Percentiles rank a stretch among this genome's conserved stretches.
Conservation (phyloP, 2,797 vertebrate genomes). For the Sebastes diploproa region DNA sequence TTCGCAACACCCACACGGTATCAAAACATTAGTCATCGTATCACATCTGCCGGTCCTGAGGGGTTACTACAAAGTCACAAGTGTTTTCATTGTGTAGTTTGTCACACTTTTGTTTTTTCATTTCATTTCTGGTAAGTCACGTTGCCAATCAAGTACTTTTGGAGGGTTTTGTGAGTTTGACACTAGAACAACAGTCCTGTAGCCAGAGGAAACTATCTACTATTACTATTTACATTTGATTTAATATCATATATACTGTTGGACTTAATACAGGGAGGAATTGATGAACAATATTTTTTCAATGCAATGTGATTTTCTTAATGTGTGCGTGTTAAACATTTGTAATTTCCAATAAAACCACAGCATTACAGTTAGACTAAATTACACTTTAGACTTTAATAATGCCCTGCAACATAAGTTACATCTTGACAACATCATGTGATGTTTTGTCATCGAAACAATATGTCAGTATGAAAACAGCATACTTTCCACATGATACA, state of each 20-base stretch:
- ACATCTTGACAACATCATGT: neutral
- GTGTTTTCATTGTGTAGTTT: constrained; percentile 3
- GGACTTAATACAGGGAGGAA: neutral
- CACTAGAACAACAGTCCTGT: neutral
- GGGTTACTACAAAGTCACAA: constrained; percentile 33
- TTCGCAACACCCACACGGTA: constrained; percentile 42
- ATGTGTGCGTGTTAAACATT: neutral
- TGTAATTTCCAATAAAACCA: neutral
- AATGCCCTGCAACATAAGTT: neutral
- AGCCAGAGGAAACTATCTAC: neutral
- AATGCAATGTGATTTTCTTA: neutral
- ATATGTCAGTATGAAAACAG: neutral
- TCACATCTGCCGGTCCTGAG: constrained; percentile 30
- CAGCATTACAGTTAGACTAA: neutral
- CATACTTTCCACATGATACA: neutral
- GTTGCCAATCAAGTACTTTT: neutral
- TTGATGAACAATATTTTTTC: neutral
- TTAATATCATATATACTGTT: neutral
- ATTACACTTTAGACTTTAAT: neutral
- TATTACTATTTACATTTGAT: neutral
- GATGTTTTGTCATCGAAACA: neutral
- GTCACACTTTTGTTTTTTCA: neutral
- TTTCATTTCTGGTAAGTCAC: constrained; percentile 51
- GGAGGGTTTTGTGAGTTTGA: neutral
- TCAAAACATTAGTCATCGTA: constrained; percentile 62